Base-by-base conservation (phyloP, 2,888 invertebrate species). In the Acrocyrtus sp. region DNA sequence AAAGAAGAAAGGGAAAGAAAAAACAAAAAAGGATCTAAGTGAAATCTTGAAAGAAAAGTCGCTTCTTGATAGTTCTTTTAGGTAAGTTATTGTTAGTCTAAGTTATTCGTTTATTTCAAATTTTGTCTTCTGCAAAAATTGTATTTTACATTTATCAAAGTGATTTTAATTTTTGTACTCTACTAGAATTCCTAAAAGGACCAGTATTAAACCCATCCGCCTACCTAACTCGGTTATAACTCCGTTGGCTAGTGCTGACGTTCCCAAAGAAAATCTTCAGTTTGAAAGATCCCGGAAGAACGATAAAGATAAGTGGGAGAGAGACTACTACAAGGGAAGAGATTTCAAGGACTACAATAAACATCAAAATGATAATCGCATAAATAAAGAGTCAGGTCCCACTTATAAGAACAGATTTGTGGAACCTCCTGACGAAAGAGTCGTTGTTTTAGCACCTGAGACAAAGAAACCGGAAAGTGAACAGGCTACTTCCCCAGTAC, bases 251-350 rank as follows among this genome's bases (percentile, higher is more conserved):
- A 39, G 19, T 26, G 43, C 56, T 3, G 60, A 76, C 10, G 58
- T 74, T 6, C 74, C 76, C 0, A 54, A 57, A 24, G 76, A 74
- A 45, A 76, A 76, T 22, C 45, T 76, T 10, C 34, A 68, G 27
- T 76, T 76, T 53, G 76, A 76, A 60, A 50, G 54, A 45, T 76
- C 5, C 27, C 45, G 73, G 8, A 63, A 67, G 58, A 60, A 54
- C 10, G 41, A 67, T 8, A 58, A 60, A 53, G 54, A 65, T n/a
- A 72, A 51, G 22, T 39, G 51, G 4, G n/a, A n/a, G n/a, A n/a
- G n/a, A n/a, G n/a, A n/a, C n/a, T n/a, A n/a, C n/a, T n/a, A n/a
- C n/a, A n/a, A 3, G 21, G n/a, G n/a, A n/a, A 48, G 22, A 19
- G 48, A 24, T 2, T 10, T 26, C 22, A 22, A 24, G 3, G 51